Evolutionary conservation across 1,140 invertebrate species (phyloP), one percentile per base, ranked within the genome.

Genomic region (Euglossa dilemma): DNA sequence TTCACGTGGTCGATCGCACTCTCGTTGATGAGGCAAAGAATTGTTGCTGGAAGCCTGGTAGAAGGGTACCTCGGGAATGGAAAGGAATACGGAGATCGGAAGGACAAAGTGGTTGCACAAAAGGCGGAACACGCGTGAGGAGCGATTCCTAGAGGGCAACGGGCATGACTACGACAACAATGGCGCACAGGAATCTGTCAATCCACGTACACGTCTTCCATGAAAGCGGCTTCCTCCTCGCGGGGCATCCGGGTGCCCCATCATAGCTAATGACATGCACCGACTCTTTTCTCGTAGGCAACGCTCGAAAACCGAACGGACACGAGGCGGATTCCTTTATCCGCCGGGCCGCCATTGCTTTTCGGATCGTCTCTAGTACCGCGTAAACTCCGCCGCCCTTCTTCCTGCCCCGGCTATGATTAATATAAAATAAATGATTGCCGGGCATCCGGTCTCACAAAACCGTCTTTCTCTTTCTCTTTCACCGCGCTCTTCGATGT

Each of bases 381-480:
- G 70, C 67, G 70, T 57, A 77, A 84, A 64, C 86, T 86, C 81
- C 72, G 45, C 76, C 71, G 43, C 83, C 85, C 83, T 85, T 86
- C 89, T 90, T 84, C 84, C 86, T 92, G 87, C 87, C 87, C 86
- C 85, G 85, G 87, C 86, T 85, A 91, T 92, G 92, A 94, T 94
- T 94, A 93, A 94, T 94, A 94, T 94, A 92, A 92, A 94, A 94
- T 93, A 92, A 94, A 94, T 93, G 92, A 94, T 93, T 93, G 90
- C 91, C 83, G 84, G 87, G 85, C 93, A 94, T 94, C 93, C 93
- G 93, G 93, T 94, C 93, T 85, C 92, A 93, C 90, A 92, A 90
- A 87, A 79, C 84, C 84, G 90, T 91, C 85, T 67, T 16, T 25
- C 45, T 57, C 73, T 28, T 54, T 75, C 70, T 87, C 74, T 79